Percentiles rank a stretch among this genome's conserved stretches.
phyloP scores from a whole-genome alignment of 2,888 invertebrate species.

The Campoplex capitator region DNA sequence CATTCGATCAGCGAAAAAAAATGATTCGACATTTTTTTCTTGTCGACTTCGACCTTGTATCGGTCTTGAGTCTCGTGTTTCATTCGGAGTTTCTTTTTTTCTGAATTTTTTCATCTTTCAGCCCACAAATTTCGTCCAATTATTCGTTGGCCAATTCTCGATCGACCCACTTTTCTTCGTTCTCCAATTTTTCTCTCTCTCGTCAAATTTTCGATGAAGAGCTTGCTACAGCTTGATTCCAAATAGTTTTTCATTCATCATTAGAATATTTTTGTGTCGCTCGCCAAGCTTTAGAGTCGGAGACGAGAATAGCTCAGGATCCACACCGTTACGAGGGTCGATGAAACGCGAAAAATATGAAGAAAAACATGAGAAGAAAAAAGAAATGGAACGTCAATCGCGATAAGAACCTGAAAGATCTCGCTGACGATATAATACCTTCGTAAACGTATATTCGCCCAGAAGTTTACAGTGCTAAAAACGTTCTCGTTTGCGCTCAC shows the following conservation, averaged over 20 bases:
- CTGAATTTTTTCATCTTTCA: too few relatives aligned
- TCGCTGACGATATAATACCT: conserved; percentile 32
- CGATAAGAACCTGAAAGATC: conserved; percentile 30
- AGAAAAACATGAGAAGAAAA: not conserved
- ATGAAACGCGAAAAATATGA: not conserved
- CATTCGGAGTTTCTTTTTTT: not conserved
- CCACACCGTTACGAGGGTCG: not conserved
- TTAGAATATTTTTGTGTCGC: not conserved
- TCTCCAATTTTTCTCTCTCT: too few relatives aligned
- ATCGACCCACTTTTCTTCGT: too few relatives aligned
- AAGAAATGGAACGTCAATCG: conserved; percentile 21
- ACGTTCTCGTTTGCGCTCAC: conserved; percentile 28
- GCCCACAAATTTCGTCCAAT: too few relatives aligned
- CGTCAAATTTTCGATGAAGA: not conserved
- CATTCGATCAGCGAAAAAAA: not conserved
- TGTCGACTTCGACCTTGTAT: not conserved
- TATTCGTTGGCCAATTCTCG: too few relatives aligned
- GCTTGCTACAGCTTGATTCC: not conserved
- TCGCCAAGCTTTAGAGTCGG: not conserved
- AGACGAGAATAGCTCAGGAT: not conserved
- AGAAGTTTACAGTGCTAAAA: conserved; percentile 35
- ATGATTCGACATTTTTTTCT: not conserved
- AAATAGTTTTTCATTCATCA: not conserved
- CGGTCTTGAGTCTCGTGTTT: not conserved
- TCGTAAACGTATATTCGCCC: conserved; percentile 25